phyloP scores from a whole-genome alignment of 64 coral and sea anemone genomes.

The Stylophora pistillata region DNA sequence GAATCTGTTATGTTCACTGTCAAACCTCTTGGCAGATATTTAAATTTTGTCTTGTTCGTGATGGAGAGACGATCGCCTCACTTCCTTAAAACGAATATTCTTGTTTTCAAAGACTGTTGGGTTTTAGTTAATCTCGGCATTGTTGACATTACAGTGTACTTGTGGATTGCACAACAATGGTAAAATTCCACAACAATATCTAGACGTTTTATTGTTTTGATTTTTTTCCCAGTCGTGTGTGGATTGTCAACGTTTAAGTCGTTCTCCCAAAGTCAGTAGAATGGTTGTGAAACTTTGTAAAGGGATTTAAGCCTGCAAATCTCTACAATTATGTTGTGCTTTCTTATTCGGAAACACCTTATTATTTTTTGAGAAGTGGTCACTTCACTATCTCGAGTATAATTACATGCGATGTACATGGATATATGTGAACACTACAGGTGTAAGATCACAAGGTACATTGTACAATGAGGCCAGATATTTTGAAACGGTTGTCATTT shows the following conservation, averaged over 20 bases:
- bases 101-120: not conserved
- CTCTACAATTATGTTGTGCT: too few species aligned
- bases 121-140: not conserved
- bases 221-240: not conserved
- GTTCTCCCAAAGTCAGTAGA: not conserved
- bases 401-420: too few species aligned
- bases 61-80: not conserved
- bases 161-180: slow-evolving; percentile 42
- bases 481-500: not conserved
- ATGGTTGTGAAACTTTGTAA: not conserved
- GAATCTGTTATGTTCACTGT: too few species aligned
- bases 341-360: too few species aligned
- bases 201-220: not conserved
- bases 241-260: not conserved
- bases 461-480: not conserved
- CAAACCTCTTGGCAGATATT: not conserved
- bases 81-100: not conserved
- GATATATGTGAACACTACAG: too few species aligned
- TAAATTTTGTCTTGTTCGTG: not conserved
- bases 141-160: slow-evolving; percentile 18
- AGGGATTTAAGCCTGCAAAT: too few species aligned
- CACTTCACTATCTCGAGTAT: too few species aligned
- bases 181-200: slow-evolving; percentile 18
- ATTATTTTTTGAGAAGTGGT: too few species aligned
- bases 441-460: not conserved